A percentile compares a stretch with the other conserved stretches of the same genome.
Conservation (phyloP, 1,140 invertebrate species). For the Microvelia longipes region DNA sequence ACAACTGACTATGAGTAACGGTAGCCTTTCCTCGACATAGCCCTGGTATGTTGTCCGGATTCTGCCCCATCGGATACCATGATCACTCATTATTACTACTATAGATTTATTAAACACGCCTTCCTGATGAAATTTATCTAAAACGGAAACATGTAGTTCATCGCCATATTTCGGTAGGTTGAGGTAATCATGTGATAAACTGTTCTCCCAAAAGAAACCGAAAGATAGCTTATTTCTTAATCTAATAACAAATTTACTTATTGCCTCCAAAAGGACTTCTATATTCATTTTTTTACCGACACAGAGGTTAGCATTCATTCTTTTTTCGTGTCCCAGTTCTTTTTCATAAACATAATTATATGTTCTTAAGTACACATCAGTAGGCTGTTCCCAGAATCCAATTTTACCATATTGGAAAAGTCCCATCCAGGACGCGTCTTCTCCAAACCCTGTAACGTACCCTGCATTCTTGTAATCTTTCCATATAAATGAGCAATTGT, state of each 20-base stretch:
- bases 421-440: slow-evolving; percentile 39
- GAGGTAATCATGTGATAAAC: slow-evolving; percentile 36
- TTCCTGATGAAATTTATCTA: slow-evolving; percentile 24
- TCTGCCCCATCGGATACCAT: slow-evolving; percentile 49
- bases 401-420: slow-evolving; percentile 40
- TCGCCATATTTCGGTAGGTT: slow-evolving; percentile 34
- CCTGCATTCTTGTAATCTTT: slow-evolving; percentile 34
- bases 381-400: slow-evolving; percentile 38
- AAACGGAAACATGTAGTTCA: slow-evolving; percentile 25
- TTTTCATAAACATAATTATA: slow-evolving; percentile 32
- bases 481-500: slow-evolving; percentile 42
- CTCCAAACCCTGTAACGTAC: slow-evolving; percentile 38
- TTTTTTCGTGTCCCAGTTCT: slow-evolving; percentile 33
- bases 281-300: slow-evolving; percentile 32
- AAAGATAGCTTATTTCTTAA: slow-evolving; percentile 27
- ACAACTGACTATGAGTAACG: slow-evolving; percentile 43
- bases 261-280: slow-evolving; percentile 22
- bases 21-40: slow-evolving; percentile 49
- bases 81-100: slow-evolving; percentile 51
- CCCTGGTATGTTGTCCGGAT: slow-evolving; percentile 46
- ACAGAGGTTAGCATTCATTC: slow-evolving; percentile 36
- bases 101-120: slow-evolving; percentile 35
- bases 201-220: slow-evolving; percentile 35
- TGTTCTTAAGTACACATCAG: slow-evolving; percentile 41
- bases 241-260: slow-evolving; percentile 19